Evolutionary conservation across 2,113 vertebrate genomes (phyloP).

Genomic region (Dipodomys ordii): DNA sequence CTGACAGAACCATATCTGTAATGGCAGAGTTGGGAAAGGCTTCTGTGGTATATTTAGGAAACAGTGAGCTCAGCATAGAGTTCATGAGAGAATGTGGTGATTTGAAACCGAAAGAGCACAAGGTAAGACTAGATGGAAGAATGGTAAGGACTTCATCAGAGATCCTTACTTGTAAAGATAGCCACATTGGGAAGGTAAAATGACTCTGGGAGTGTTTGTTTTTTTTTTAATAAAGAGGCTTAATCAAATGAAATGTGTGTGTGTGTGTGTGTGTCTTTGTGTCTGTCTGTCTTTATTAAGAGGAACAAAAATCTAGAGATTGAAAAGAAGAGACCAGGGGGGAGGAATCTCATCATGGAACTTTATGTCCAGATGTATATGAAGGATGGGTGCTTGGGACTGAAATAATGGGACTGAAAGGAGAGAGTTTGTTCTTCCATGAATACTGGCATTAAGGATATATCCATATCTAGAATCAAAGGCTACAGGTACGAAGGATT

Average conservation of each 20-base stretch:
- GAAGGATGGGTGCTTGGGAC: background rate
- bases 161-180: background rate
- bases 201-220: background rate
- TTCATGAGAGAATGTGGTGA: slow-evolving; percentile 15
- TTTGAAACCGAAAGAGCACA: slow-evolving; percentile 40
- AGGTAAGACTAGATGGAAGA: background rate
- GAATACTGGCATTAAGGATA: background rate
- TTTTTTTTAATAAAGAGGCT: slow-evolving; percentile 36
- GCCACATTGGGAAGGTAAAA: slow-evolving; percentile 12
- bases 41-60: slow-evolving; percentile 28
- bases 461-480: slow-evolving; percentile 5
- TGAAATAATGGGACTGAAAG: background rate
- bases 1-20: background rate
- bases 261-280: too few species aligned
- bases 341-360: background rate
- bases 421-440: background rate
- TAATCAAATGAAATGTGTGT: background rate
- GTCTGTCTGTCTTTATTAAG: background rate
- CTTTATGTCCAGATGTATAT: background rate
- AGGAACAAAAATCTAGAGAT: background rate
- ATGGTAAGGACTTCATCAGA: background rate
- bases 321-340: background rate
- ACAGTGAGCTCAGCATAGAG: slow-evolving; percentile 8
- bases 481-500: background rate
- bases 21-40: slow-evolving; percentile 7